Evolutionary conservation across 2,113 vertebrate genomes (phyloP).

Genomic region (Dipodomys merriami): DNA sequence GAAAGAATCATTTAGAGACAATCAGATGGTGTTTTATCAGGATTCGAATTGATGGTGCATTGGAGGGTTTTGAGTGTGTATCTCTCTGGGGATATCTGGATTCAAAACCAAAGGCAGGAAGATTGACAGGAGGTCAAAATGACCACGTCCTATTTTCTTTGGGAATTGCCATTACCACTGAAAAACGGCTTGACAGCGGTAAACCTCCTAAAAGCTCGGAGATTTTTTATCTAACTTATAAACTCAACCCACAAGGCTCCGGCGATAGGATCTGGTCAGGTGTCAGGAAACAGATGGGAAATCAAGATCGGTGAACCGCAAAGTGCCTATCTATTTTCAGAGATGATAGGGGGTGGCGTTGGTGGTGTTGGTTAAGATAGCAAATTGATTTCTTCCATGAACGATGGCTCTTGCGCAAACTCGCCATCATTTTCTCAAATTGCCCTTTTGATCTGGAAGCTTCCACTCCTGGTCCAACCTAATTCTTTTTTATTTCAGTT

Average conservation of each 20-base stretch:
- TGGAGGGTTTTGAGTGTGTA: background rate
- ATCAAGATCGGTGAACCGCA: slow-evolving; percentile 65
- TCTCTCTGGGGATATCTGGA: background rate
- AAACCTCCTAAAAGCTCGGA: slow-evolving; percentile 26
- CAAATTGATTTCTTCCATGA: slow-evolving; percentile 81
- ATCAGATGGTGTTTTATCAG: background rate
- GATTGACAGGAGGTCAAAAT: slow-evolving; percentile 56
- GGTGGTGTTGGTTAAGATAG: slow-evolving; percentile 76
- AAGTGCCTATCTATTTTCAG: slow-evolving; percentile 75
- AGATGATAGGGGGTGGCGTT: slow-evolving; percentile 73
- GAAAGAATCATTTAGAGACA: background rate
- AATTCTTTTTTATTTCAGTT: slow-evolving; percentile 44
- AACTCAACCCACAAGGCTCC: slow-evolving; percentile 75
- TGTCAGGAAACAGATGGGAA: slow-evolving; percentile 73
- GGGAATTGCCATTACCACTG: slow-evolving; percentile 68
- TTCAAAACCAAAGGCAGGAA: slow-evolving; percentile 63
- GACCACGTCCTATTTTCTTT: slow-evolving; percentile 69
- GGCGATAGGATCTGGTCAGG: slow-evolving; percentile 62
- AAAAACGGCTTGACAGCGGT: slow-evolving; percentile 68
- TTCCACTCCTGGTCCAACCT: slow-evolving; percentile 60
- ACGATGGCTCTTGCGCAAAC: slow-evolving; percentile 66
- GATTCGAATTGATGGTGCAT: background rate
- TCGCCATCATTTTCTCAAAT: slow-evolving; percentile 80
- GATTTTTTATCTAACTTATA: slow-evolving; percentile 77
- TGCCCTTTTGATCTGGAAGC: slow-evolving; percentile 79